Conservation (phyloP, 2,113 vertebrate species). For the Rhinoptilus africanus region DNA sequence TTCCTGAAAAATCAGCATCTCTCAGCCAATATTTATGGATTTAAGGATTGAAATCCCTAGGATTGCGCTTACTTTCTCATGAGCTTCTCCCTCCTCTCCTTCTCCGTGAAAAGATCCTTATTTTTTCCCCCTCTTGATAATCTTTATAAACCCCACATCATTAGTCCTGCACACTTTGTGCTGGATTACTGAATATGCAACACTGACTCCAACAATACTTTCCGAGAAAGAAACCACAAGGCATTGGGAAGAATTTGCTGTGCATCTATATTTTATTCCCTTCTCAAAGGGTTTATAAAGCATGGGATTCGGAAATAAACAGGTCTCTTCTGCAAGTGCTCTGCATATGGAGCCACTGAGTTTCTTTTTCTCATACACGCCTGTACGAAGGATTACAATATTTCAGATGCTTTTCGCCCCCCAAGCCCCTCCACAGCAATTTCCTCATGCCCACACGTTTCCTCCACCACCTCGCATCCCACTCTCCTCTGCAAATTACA, state of each 20-base stretch:
- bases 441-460: background rate
- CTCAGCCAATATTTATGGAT: background rate
- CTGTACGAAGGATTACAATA: background rate
- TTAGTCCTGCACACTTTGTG: background rate
- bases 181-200: background rate
- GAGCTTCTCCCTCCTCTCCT: background rate
- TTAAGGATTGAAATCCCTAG: background rate
- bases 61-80: background rate
- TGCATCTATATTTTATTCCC: background rate
- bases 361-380: background rate
- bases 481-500: conserved; percentile 19
- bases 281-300: background rate
- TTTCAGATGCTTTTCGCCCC: conserved; percentile 11
- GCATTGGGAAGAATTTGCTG: background rate
- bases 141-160: background rate
- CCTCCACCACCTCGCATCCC: background rate
- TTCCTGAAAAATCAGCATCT: background rate
- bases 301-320: conserved; percentile 33
- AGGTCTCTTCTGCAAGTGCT: conserved; percentile 20
- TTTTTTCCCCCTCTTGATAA: background rate
- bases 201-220: background rate
- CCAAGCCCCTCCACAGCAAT: background rate
- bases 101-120: background rate
- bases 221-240: background rate
- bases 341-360: conserved; percentile 5